A percentile compares a stretch with the other conserved stretches of the same genome.
phyloP scores from a whole-genome alignment of 2,113 vertebrate species.

The Anguilla japonica region DNA sequence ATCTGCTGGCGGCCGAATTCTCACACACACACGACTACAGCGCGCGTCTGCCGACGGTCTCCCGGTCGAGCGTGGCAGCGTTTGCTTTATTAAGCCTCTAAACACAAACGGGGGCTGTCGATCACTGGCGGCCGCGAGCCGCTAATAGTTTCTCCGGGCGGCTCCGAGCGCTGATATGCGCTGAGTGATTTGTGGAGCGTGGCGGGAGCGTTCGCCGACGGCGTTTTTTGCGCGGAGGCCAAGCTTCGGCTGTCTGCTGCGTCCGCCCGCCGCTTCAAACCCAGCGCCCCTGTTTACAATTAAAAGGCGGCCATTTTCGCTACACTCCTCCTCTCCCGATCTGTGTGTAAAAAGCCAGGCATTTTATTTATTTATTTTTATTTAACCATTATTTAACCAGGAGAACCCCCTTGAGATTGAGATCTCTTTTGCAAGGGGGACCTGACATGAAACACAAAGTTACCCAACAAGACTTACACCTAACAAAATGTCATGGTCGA shows the following conservation, averaged over 20 bases:
- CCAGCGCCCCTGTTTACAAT: not conserved
- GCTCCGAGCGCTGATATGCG: not conserved
- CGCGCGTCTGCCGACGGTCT: not conserved
- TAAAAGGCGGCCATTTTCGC: not conserved
- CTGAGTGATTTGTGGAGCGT: not conserved
- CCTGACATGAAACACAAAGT: too few relatives aligned
- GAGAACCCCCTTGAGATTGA: too few relatives aligned
- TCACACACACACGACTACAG: not conserved
- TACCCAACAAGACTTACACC: too few relatives aligned
- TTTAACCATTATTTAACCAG: too few relatives aligned
- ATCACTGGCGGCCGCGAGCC: not conserved
- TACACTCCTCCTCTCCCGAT: not conserved
- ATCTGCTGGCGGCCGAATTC: not conserved
- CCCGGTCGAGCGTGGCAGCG: not conserved
- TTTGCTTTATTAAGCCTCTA: constrained; percentile 3
- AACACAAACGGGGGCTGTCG: constrained; percentile 4
- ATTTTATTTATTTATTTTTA: too few relatives aligned
- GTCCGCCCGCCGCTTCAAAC: not conserved
- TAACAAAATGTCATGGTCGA: too few relatives aligned
- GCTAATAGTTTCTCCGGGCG: not conserved
- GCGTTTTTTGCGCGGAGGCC: not conserved
- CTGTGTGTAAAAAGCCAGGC: not conserved
- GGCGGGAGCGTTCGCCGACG: not conserved
- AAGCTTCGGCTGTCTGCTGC: not conserved
- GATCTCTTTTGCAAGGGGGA: too few relatives aligned